A percentile compares a stretch with the other conserved stretches of the same genome.
These are phyloP conservation scores for Escarpia spicata DNA, from an alignment of 2,888 invertebrate species.

Conservation along the genomic window DNA sequence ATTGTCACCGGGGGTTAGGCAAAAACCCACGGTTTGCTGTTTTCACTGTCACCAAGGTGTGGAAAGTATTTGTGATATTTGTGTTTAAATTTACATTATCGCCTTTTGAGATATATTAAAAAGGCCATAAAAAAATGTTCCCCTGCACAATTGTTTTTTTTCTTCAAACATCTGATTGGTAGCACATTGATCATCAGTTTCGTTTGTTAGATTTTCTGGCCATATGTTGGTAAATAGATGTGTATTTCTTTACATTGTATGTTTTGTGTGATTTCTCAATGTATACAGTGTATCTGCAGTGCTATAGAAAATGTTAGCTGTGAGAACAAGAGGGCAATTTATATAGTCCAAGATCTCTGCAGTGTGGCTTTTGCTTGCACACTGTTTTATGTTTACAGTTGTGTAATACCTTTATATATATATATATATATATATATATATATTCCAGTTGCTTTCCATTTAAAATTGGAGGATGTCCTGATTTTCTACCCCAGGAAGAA, in stretches of 20 bases:
- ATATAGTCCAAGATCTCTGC: neutral
- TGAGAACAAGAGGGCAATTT: neutral
- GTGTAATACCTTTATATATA: neutral
- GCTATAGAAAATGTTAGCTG: neutral
- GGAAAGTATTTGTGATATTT: neutral
- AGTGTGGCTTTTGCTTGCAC: neutral
- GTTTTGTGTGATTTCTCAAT: neutral
- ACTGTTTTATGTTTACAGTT: neutral
- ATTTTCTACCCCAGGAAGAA: neutral
- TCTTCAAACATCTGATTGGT: neutral
- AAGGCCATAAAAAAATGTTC: neutral
- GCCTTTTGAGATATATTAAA: neutral
- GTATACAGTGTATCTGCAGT: neutral
- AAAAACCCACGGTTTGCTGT: neutral
- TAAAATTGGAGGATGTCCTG: neutral
- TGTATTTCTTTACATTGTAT: neutral
- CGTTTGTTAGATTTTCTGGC: neutral
- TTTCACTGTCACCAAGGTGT: neutral
- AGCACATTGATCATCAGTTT: neutral
- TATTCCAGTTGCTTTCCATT: too few relatives aligned
- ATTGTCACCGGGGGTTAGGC: too few relatives aligned
- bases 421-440: neutral
- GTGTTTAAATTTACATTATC: neutral
- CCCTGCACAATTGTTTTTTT: neutral
- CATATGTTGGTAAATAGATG: neutral